Base-by-base conservation (phyloP, 1,140 invertebrate species). In the Anthonomus grandis region DNA sequence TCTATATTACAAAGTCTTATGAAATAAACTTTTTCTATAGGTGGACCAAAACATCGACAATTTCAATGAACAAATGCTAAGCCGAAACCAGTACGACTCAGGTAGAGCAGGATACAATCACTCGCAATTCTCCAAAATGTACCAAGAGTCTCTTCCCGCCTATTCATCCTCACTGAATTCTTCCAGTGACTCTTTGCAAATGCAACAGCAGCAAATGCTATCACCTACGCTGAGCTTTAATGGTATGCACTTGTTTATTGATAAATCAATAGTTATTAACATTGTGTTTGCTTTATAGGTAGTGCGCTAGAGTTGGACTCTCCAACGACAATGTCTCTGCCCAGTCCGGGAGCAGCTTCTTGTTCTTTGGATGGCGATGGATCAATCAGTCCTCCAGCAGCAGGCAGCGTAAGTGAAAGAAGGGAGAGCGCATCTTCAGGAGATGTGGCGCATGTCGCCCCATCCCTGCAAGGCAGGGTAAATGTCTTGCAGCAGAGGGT, bases 401-500 rank as follows among this genome's bases (percentile, higher is more conserved):
- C 82, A 56, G 41, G 47, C 5, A 83, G 81, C 57, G 83, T 84
- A 63, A 81, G 81, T 80, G 71, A 79, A 74, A 62, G 60, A 70
- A 75, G 72, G 24, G 59, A 55, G 31, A 64, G 71, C 38, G 34
- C 49, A 19, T 66, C 62, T 21, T 55, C 60, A 36, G 64, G 67
- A 23, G 72, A 73, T 48, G 80, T 60, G 42, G 59, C 66, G 45
- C 65, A 61, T 51, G 66, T 66, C 25, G 46, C 65, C 24, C 70
- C 70, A 38, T 64, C 64, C 53, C 59, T 71, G 45, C 67, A 86
- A 76, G 81, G 83, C 78, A 86, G 89, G 77, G 83, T 89, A 70
- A 83, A 85, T 78, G 83, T 87, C 74, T 82, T 92, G 68, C 88
- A 90, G 75, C 86, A 89, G 78, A 84, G 89, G 85, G 89, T 93